phyloP scores from a whole-genome alignment of 1,140 invertebrate genomes.

The Campoletis sonorensis region DNA sequence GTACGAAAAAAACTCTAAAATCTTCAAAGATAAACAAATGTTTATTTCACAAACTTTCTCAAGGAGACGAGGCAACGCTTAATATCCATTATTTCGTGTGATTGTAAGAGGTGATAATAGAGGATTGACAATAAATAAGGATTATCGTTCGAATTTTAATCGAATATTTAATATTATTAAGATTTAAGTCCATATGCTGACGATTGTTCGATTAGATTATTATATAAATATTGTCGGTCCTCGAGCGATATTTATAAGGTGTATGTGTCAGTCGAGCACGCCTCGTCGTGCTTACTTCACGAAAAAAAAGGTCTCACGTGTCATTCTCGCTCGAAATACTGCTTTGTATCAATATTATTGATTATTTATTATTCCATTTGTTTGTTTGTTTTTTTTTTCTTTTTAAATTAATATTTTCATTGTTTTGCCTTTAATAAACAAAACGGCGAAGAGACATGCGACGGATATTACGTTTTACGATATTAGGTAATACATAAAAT shows the following conservation, averaged over 20 bases:
- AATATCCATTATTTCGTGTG: constrained; percentile 3
- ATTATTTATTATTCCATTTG: not conserved
- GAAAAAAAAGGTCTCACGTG: constrained; percentile 1
- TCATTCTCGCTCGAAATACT: constrained; percentile 10
- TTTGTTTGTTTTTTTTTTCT: too few relatives aligned
- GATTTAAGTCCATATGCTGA: not conserved
- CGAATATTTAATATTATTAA: not conserved
- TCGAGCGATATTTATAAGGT: constrained; percentile 14
- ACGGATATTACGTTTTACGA: constrained; percentile 62
- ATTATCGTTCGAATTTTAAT: constrained; percentile 7
- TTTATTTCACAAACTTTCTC: not conserved
- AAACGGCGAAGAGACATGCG: not conserved
- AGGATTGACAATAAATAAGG: constrained; percentile 9
- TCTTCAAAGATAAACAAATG: not conserved
- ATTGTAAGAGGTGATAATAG: constrained; percentile 2
- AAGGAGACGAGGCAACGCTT: constrained; percentile 7
- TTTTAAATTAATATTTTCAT: not conserved
- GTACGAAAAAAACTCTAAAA: not conserved
- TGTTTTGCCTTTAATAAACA: not conserved
- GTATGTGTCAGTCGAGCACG: not conserved
- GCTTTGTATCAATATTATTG: not conserved
- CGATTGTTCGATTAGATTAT: constrained; percentile 14
- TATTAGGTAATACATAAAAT: constrained; percentile 74
- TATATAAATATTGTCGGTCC: constrained; percentile 15
- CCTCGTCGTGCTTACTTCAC: constrained; percentile 4